Conservation (phyloP, 2,888 invertebrate species). For the Shargacucullia verbasci region DNA sequence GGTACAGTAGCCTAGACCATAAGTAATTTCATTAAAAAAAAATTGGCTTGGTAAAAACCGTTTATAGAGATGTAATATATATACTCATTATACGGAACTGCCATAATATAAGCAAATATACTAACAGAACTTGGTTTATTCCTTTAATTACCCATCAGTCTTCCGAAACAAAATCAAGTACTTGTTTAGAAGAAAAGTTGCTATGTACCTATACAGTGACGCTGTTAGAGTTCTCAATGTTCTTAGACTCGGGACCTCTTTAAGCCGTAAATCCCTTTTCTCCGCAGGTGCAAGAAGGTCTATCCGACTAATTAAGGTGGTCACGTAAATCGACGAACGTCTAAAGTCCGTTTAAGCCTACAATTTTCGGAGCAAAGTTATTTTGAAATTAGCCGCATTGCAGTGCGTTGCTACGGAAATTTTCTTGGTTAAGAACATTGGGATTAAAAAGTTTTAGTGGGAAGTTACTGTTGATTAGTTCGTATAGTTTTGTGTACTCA, state of each 20-base stretch:
- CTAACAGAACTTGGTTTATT: no score
- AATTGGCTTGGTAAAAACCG: no score
- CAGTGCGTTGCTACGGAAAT: constrained; percentile 51
- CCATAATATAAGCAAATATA: no score
- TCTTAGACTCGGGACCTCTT: constrained; percentile 57
- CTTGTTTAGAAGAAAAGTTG: constrained; percentile 31
- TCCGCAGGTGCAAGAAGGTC: constrained; percentile 78
- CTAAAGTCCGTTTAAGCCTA: constrained; percentile 71
- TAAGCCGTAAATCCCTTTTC: constrained; percentile 73
- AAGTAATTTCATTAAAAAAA: no score
- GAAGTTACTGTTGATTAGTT: constrained; percentile 41
- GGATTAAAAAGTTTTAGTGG: constrained; percentile 33
- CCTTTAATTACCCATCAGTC: no score
- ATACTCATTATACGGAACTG: no score
- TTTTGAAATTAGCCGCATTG: constrained; percentile 67
- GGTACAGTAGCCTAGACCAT: no score
- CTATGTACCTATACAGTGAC: constrained; percentile 30
- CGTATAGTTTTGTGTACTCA: constrained; percentile 11
- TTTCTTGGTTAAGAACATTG: constrained; percentile 35
- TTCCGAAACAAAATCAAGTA: constrained; percentile 1
- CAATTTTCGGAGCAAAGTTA: constrained; percentile 65
- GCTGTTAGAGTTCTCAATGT: constrained; percentile 46
- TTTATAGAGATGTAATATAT: no score
- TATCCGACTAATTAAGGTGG: constrained; percentile 80
- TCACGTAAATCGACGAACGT: constrained; percentile 71